Evolutionary conservation across 2,113 vertebrate genomes (phyloP), one percentile per base, ranked within the genome.

Genomic region (Tamias sibiricus): DNA sequence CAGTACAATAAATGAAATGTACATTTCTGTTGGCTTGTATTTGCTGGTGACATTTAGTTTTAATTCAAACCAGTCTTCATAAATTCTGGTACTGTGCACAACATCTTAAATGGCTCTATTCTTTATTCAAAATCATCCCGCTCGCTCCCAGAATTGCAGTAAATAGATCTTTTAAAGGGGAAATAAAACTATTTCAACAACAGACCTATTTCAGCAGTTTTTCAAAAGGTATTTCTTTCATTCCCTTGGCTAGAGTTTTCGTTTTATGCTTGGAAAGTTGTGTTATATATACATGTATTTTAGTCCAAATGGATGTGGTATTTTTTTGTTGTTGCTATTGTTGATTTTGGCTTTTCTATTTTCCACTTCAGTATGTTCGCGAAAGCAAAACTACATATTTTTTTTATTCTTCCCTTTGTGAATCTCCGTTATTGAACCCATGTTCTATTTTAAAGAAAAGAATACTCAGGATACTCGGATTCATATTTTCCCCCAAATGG

Each of bases 181-280:
- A 96, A 96, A 97, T 98, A 96, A 97, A 97, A 97, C 97, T 95
- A 95, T 96, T 97, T 98, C 95, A 95, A 97, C 97, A 98, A 95
- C 72, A 94, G 95, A 37, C 92, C 95, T 95, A 97, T 98, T 98
- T 97, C 97, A 98, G 94, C 94, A 94, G 87, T 97, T 96, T 98
- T 95, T 96, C 96, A 97, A 96, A 98, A 97, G 81, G 74, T 96
- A 97, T 97, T 97, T 97, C 87, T 97, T 97, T 97, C 94, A 97
- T 95, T 98, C 96, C 96, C 96, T 96, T 95, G 98, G 93, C 92
- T 96, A 94, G 95, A 87, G 80, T 96, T 96, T 95, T 79, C 72
- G 22, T 95, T 97, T 98, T 97, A 97, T 98, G 97, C 96, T 98
- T 97, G 97, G 94, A 91, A 98, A 98, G 90, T 93, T 97, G 95